Percentiles rank a stretch among this genome's conserved stretches.
Evolutionary conservation across 2,888 invertebrate genomes (phyloP).

Genomic region (Eupithecia subumbrata): DNA sequence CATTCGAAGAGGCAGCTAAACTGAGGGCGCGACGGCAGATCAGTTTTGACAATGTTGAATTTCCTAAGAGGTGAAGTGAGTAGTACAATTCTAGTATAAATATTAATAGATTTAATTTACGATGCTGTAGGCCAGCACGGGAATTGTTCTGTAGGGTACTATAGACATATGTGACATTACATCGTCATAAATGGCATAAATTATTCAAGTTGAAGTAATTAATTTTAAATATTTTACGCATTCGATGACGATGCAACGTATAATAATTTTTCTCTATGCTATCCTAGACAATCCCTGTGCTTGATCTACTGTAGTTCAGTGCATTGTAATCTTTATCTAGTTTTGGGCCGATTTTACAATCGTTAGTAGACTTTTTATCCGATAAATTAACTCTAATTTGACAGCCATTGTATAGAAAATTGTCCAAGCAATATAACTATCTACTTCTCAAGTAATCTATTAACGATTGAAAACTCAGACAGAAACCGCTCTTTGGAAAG

Average conservation of each 20-base stretch:
- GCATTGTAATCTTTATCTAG: background rate
- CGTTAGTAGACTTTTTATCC: background rate
- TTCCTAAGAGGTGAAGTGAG: conserved; percentile 74
- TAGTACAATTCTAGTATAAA: conserved; percentile 17
- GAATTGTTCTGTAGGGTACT: too few relatives aligned
- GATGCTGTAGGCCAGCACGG: background rate
- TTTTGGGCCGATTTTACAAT: background rate
- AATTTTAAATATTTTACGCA: too few relatives aligned
- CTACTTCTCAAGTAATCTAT: background rate
- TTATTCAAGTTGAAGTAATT: too few relatives aligned
- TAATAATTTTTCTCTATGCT: too few relatives aligned
- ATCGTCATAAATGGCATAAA: too few relatives aligned
- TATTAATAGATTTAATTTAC: conserved; percentile 22
- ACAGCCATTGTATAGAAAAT: background rate
- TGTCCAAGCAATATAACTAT: background rate
- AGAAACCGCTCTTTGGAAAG: background rate
- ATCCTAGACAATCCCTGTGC: too few relatives aligned
- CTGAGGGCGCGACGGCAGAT: conserved; percentile 85
- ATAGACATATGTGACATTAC: too few relatives aligned
- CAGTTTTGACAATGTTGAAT: conserved; percentile 83
- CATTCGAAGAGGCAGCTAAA: conserved; percentile 76
- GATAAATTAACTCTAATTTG: background rate
- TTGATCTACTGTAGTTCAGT: background rate
- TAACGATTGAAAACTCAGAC: background rate
- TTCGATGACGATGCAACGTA: too few relatives aligned